These are phyloP conservation scores for Latrodectus geometricus DNA, from an alignment of 1,140 invertebrate genomes.

Conservation along the genomic window DNA sequence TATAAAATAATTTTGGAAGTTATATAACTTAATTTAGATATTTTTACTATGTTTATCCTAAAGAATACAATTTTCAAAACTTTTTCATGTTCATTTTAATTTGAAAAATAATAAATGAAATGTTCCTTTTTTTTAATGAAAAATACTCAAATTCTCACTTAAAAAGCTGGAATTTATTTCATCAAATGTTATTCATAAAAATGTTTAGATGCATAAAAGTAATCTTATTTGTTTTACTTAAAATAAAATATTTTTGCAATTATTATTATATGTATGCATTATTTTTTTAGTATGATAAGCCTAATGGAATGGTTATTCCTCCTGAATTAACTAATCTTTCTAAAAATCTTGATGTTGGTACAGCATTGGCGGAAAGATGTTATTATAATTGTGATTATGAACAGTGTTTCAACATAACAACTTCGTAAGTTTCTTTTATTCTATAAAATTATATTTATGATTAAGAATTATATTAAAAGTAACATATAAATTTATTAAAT, in stretches of 20 bases:
- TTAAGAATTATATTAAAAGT: not conserved
- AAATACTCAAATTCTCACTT: too few species aligned
- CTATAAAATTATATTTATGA: not conserved
- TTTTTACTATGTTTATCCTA: too few species aligned
- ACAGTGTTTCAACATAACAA: constrained; percentile 79
- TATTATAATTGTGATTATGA: constrained; percentile 91
- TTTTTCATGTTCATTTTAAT: too few species aligned
- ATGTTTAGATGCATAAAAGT: constrained; percentile 4
- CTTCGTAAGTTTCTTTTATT: constrained; percentile 72
- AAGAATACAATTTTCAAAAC: too few species aligned
- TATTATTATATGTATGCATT: not conserved
- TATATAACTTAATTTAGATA: too few species aligned
- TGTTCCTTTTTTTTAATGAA: too few species aligned
- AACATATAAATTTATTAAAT: not conserved
- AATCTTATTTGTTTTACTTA: not conserved
- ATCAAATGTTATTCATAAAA: not conserved
- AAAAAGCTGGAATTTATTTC: not conserved
- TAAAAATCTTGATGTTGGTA: constrained; percentile 82
- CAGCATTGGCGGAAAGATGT: constrained; percentile 81
- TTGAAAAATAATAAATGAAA: too few species aligned
- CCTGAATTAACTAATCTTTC: constrained; percentile 69
- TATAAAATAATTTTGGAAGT: too few species aligned
- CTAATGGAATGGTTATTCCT: constrained; percentile 55
- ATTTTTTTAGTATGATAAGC: constrained; percentile 64
- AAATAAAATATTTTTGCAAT: not conserved